A percentile compares a stretch with the other conserved stretches of the same genome.
Evolutionary conservation across 2,888 invertebrate genomes (phyloP).

Genomic region (Cerastis leucographa): DNA sequence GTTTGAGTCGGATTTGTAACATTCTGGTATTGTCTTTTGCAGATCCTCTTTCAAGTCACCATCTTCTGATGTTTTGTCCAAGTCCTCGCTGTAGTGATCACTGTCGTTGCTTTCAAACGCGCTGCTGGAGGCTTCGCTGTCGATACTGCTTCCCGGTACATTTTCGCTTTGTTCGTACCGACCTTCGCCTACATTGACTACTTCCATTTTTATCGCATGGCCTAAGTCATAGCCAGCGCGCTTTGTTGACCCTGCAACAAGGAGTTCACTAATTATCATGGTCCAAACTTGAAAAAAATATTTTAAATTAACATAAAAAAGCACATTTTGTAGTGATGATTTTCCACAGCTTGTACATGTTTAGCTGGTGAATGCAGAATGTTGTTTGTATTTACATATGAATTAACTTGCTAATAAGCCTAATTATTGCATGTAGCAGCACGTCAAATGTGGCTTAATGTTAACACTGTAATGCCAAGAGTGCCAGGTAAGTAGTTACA

Average conservation of each 20-base stretch:
- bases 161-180: slow-evolving; percentile 83
- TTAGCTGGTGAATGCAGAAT: slow-evolving; percentile 65
- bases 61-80: slow-evolving; percentile 82
- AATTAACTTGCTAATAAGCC: slow-evolving; percentile 80
- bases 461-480: slow-evolving; percentile 78
- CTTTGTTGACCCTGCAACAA: slow-evolving; percentile 85
- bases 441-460: slow-evolving; percentile 77
- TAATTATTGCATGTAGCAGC: slow-evolving; percentile 77
- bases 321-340: slow-evolving; percentile 82
- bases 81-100: slow-evolving; percentile 77
- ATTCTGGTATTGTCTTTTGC: slow-evolving; percentile 87
- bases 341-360: slow-evolving; percentile 86
- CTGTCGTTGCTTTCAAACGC: slow-evolving; percentile 81
- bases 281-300: slow-evolving; percentile 30
- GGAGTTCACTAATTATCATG: slow-evolving; percentile 60
- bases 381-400: slow-evolving; percentile 76
- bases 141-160: slow-evolving; percentile 81
- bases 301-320: slow-evolving; percentile 63
- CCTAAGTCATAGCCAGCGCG: slow-evolving; percentile 86
- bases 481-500: slow-evolving; percentile 72
- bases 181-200: slow-evolving; percentile 84
- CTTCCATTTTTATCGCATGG: slow-evolving; percentile 88
- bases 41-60: slow-evolving; percentile 86
- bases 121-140: slow-evolving; percentile 84
- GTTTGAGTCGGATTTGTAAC: slow-evolving; percentile 87